Base-by-base conservation (phyloP, 2,113 vertebrate species). In the Ceyx cyanopectus region DNA sequence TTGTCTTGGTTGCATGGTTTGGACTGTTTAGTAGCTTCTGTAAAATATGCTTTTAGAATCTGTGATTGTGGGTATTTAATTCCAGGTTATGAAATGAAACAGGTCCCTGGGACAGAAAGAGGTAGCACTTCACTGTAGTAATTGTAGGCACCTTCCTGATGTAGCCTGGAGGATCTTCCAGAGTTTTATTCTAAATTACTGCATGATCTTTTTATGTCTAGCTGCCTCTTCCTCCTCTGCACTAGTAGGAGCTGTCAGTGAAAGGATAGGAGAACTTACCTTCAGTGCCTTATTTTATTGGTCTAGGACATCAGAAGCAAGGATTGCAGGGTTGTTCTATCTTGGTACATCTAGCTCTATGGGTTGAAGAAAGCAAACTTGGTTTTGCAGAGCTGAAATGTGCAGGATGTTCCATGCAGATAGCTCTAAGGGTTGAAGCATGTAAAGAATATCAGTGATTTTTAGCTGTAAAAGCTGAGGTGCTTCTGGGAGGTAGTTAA, bases 381-480 rank as follows among this genome's bases (percentile, higher is more conserved):
- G 62, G 6, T 77, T 93, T 62, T 81, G 19, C 58, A 69, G 57
- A 60, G 60, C 3, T 81, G 65, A 62, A 67, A 60, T 12, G 0
- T 16, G 2, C 26, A 23, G 8, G 9, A 34, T 56, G 69, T 46
- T 74, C 37, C 7, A 12, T 0, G 0, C 19, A 79, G 73, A 41
- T 17, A 74, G 13, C 26, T 68, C 7, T 57, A 30, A 81, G 21
- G 8, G 7, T 22, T 92, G 46, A 84, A 87, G 29, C 9, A 11
- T 12, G 3, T 24, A 46, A 65, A 62, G 27, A 84, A 62, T 65
- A 50, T n/a, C 51, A 50, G n/a, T 32, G 18, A 43, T 34, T 85
- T 34, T 89, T 58, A 69, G 12, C 46, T 58, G 62, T 32, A 56
- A 50, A 68, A 87, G 26, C 6, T 16, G 70, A 62, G 30, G 10